Conservation (phyloP, 1,140 invertebrate species). For the Polypedilum pembai region DNA sequence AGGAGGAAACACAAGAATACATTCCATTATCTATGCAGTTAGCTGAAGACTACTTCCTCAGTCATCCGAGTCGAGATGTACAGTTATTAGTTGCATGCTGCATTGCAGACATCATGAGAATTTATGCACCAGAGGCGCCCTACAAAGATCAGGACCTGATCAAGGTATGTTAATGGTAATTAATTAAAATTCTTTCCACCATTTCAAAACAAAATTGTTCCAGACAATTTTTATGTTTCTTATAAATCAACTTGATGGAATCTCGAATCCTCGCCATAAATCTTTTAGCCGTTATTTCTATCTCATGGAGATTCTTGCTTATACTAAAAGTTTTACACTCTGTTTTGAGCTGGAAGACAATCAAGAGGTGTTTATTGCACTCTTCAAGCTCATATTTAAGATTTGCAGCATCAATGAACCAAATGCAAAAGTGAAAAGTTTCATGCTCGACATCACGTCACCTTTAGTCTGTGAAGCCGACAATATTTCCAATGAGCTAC, state of each 20-base stretch:
- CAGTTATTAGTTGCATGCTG: constrained; percentile 10
- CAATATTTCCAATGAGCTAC: not conserved
- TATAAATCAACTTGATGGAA: not conserved
- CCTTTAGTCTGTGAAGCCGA: not conserved
- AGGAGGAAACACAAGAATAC: not conserved
- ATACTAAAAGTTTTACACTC: not conserved
- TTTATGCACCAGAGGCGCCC: not conserved
- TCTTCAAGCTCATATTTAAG: not conserved
- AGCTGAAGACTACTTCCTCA: constrained; percentile 3
- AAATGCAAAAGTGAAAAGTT: not conserved
- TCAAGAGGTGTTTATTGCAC: constrained; percentile 14
- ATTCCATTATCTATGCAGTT: not conserved
- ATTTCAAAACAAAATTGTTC: not conserved
- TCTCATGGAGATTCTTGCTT: not conserved
- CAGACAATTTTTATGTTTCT: constrained; percentile 22
- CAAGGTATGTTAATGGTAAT: not conserved
- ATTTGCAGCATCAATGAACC: not conserved
- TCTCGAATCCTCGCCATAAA: not conserved
- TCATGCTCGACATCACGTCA: not conserved
- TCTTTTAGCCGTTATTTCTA: constrained; percentile 2
- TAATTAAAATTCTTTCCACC: not conserved
- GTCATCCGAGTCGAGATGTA: not conserved
- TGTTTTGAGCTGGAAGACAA: constrained; percentile 21
- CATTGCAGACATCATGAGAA: not conserved
- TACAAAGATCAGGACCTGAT: not conserved